Evolutionary conservation across 2,888 invertebrate genomes (phyloP).

Genomic region (Cloeon dipterum): DNA sequence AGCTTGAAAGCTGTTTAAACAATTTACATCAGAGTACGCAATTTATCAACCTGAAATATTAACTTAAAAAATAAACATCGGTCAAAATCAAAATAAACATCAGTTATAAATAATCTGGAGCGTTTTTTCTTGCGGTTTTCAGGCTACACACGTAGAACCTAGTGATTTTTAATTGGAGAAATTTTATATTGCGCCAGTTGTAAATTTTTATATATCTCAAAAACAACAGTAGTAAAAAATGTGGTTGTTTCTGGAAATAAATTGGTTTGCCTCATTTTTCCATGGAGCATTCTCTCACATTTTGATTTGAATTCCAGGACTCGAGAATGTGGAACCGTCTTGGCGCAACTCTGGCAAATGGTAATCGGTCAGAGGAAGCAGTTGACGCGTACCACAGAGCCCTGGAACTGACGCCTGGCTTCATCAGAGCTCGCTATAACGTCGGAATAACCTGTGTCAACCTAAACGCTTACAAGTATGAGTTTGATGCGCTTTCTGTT

Average conservation of each 20-base stretch:
- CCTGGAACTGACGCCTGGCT: slow-evolving; percentile 77
- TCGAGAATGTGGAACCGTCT: slow-evolving; percentile 90
- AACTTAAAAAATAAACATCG: too few species aligned
- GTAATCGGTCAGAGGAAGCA: slow-evolving; percentile 83
- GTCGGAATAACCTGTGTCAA: slow-evolving; percentile 96
- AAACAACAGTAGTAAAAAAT: too few species aligned
- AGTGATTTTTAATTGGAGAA: too few species aligned
- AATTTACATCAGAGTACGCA: too few species aligned
- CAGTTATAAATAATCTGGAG: too few species aligned
- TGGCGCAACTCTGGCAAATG: slow-evolving; percentile 93
- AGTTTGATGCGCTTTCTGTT: not conserved
- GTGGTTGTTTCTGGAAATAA: too few species aligned
- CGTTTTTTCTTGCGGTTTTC: too few species aligned
- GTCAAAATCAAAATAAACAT: too few species aligned
- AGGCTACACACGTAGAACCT: too few species aligned
- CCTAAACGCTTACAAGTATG: slow-evolving; percentile 58
- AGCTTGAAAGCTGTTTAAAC: too few species aligned
- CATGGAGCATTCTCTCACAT: not conserved
- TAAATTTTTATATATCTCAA: too few species aligned
- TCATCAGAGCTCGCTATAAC: slow-evolving; percentile 90
- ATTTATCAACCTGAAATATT: too few species aligned
- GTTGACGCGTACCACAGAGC: slow-evolving; percentile 89
- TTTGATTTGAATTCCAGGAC: slow-evolving; percentile 43
- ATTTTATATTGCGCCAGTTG: not conserved
- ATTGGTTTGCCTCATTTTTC: slow-evolving; percentile 4